Conservation (phyloP, 37 sponge, comb jelly and placozoan species). For the Aplysina aerophoba region DNA sequence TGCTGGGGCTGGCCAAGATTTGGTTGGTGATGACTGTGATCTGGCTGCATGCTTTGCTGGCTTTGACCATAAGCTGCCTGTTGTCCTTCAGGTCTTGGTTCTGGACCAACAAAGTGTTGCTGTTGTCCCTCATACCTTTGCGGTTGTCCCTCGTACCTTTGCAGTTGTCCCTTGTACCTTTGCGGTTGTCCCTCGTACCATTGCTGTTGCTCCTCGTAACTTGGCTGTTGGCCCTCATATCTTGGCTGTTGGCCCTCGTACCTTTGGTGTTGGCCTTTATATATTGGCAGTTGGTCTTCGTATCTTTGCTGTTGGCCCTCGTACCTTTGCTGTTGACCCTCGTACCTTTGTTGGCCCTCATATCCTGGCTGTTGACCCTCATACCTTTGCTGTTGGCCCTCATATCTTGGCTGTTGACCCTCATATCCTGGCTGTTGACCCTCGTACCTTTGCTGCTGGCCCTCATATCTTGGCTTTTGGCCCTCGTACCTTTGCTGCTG, state of each 20-base stretch:
- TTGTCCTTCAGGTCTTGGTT: too few species aligned
- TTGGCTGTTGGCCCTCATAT: background rate
- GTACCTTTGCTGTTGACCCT: background rate
- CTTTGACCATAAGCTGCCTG: too few species aligned
- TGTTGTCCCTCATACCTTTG: too few species aligned
- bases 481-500: background rate
- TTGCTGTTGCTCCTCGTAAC: background rate
- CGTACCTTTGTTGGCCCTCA: too few species aligned
- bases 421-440: background rate
- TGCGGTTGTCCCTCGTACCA: background rate
- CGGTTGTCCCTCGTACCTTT: too few species aligned
- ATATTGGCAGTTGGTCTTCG: background rate
- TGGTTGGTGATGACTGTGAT: too few species aligned
- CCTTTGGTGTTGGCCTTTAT: background rate
- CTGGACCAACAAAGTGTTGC: too few species aligned
- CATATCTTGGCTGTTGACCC: background rate
- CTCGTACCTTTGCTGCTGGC: background rate
- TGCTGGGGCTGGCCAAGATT: too few species aligned
- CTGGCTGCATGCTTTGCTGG: too few species aligned
- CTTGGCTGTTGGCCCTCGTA: conserved; percentile 1
- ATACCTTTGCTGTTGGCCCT: background rate
- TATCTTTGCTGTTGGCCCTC: background rate
- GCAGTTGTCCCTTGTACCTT: background rate
- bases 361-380: background rate
- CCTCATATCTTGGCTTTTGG: background rate